phyloP scores from a whole-genome alignment of 2,113 vertebrate genomes.

The Gopherus flavomarginatus region DNA sequence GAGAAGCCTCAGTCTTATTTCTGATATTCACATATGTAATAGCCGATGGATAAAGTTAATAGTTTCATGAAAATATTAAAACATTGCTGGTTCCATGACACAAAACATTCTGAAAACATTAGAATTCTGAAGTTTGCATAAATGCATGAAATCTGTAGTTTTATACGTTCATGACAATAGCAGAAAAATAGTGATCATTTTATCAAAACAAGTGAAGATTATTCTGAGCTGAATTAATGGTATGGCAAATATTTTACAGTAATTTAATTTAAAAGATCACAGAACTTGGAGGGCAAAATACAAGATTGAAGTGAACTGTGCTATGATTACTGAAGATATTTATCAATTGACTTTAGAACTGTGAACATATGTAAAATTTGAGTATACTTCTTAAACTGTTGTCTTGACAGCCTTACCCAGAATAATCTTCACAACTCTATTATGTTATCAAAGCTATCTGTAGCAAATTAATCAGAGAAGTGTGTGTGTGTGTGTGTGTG shows the following conservation, averaged over 20 bases:
- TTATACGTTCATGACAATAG: rapidly evolving
- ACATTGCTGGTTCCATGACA: rapidly evolving
- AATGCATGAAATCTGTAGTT: not conserved
- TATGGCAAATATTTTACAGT: rapidly evolving
- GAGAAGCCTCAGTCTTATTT: not conserved
- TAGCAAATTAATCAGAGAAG: not conserved
- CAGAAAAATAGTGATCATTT: not conserved
- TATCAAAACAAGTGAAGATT: not conserved
- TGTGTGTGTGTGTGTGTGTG: too few relatives aligned
- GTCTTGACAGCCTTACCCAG: rapidly evolving
- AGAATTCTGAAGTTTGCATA: rapidly evolving
- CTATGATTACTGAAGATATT: not conserved
- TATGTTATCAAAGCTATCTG: not conserved
- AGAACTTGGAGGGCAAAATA: not conserved
- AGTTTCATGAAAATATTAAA: not conserved
- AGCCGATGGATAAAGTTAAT: not conserved
- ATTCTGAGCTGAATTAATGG: rapidly evolving
- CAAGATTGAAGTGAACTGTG: not conserved
- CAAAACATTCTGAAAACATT: rapidly evolving
- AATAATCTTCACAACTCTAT: not conserved
- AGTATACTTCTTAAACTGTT: rapidly evolving
- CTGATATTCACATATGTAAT: not conserved
- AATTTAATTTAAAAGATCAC: rapidly evolving
- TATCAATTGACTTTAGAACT: not conserved
- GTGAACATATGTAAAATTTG: rapidly evolving